Conservation (phyloP, 2,888 invertebrate species). For the Iselma pallidipennis region DNA sequence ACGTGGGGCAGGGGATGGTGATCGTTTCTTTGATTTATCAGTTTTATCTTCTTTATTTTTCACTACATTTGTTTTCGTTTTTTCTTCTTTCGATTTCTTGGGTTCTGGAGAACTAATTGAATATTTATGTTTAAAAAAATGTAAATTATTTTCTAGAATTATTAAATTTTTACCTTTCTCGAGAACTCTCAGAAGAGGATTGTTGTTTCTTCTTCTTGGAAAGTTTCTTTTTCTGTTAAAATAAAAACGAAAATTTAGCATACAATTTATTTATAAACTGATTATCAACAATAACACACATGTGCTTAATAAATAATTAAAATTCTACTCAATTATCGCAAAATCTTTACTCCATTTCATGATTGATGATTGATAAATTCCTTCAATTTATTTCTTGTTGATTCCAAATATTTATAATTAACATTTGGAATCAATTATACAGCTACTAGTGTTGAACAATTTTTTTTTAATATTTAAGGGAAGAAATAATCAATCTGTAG, state of each 20-base stretch:
- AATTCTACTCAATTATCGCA: constrained; percentile 17
- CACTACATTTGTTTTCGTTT: constrained; percentile 5
- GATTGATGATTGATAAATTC: background rate
- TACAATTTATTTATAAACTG: background rate
- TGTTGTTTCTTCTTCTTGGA: constrained; percentile 61
- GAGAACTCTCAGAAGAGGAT: constrained; percentile 60
- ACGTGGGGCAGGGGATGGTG: constrained; percentile 22
- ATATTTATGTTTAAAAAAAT: constrained; percentile 4
- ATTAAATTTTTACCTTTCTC: constrained; percentile 58
- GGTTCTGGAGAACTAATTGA: constrained; percentile 46
- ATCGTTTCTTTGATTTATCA: constrained; percentile 16
- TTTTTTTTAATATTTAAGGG: background rate
- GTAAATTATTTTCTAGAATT: constrained; percentile 11
- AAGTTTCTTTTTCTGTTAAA: constrained; percentile 61
- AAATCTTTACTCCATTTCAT: background rate
- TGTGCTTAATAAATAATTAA: constrained; percentile 24
- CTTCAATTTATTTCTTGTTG: background rate
- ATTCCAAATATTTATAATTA: constrained; percentile 11
- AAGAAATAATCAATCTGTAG: background rate
- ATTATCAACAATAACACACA: constrained; percentile 19
- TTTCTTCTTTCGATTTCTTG: constrained; percentile 31
- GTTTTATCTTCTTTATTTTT: constrained; percentile 20
- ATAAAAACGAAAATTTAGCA: constrained; percentile 30
- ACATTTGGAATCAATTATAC: constrained; percentile 17
- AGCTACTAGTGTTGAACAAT: background rate